Evolutionary conservation across 2,797 vertebrate genomes (phyloP), one percentile per base, ranked within the genome.

Genomic region (Muraenolepis orangiensis): DNA sequence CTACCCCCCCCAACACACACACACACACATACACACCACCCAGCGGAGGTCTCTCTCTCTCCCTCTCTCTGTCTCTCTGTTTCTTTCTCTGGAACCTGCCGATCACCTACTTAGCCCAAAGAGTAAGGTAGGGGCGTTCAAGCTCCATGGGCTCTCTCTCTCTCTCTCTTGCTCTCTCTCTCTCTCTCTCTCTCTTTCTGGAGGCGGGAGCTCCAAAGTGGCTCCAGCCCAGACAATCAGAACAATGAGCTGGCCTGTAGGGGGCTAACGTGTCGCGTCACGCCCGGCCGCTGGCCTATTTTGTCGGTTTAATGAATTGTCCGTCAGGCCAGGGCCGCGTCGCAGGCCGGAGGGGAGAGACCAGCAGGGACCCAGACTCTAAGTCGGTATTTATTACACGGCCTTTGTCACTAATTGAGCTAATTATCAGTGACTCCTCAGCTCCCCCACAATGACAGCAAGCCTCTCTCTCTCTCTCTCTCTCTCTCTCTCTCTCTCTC

Each of bases 361-460:
- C 95, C 97, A 97, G 96, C 96, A 95, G 96, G 97, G 95, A 95
- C 96, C 96, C 95, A 99, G 97, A 98, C 96, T 96, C 96, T 99
- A 99, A 99, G 97, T 98, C 98, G 95, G 96, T 97, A 98, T 98
- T 98, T 99, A 99, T 99, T 99, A 99, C 98, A 98, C 95, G 96
- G 95, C 97, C 96, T 97, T 98, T 99, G 98, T 98, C 96, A 98
- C 98, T 98, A 98, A 99, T 98, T 98, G 98, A 99, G 96, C 97
- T 98, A 98, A 98, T 98, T 99, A 98, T 97, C 97, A 98, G 95
- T 97, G 98, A 98, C 96, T 98, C 97, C 95, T 95, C 90, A 95
- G 93, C 96, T 94, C 95, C 95, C 95, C 95, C 95, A 98, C 96
- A 97, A 95, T 95, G 95, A 93, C 68, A 91, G 93, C 86, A 76